These are phyloP conservation scores for Aporophyla nigra DNA, from an alignment of 2,888 invertebrate species.

Conservation along the genomic window DNA sequence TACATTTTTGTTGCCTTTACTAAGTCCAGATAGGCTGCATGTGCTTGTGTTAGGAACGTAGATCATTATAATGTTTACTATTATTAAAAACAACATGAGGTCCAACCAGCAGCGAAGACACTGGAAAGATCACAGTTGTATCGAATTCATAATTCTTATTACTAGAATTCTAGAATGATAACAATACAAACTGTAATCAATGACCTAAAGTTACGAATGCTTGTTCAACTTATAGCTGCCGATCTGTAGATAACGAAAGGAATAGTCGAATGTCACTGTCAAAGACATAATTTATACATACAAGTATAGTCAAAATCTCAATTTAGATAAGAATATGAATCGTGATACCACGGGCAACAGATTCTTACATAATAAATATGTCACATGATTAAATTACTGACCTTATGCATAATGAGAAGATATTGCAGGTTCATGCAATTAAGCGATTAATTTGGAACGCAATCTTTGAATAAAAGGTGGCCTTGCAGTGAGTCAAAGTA, in stretches of 20 bases:
- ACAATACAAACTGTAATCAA: background rate
- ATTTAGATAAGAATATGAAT: constrained; percentile 36
- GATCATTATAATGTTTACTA: background rate
- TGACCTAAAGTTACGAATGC: background rate
- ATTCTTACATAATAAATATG: constrained; percentile 43
- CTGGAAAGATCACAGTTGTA: background rate
- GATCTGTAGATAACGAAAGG: constrained; percentile 13
- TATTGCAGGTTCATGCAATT: background rate
- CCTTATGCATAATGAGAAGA: constrained; percentile 18
- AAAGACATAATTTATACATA: constrained; percentile 16
- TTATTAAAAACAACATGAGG: background rate
- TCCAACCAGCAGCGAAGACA: background rate
- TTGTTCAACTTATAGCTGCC: background rate
- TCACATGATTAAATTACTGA: constrained; percentile 34
- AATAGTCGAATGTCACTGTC: constrained; percentile 43
- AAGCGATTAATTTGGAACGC: constrained; percentile 2
- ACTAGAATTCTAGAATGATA: background rate
- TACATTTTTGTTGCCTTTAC: background rate
- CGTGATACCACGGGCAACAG: constrained; percentile 5
- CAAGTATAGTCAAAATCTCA: constrained; percentile 9
- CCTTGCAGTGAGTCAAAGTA: background rate
- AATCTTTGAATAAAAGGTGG: background rate
- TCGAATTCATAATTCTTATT: background rate
- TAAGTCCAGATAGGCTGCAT: background rate
- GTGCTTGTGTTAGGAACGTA: background rate